Evolutionary conservation across 1,140 invertebrate genomes (phyloP).

Genomic region (Apis laboriosa): DNA sequence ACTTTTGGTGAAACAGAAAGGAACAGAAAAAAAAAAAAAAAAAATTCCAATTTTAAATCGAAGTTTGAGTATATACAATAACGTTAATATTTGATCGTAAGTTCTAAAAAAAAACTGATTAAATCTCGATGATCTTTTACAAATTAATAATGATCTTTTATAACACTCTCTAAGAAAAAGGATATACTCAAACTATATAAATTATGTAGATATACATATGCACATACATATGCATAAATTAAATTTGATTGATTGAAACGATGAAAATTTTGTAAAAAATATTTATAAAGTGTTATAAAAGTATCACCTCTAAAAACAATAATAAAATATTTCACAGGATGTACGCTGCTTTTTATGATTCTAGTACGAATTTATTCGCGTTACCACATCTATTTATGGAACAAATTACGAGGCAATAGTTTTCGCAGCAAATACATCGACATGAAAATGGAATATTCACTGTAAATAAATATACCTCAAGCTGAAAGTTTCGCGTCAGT

Average conservation of each 20-base stretch:
- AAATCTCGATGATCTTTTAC: background rate
- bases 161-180: no score
- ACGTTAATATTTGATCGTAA: background rate
- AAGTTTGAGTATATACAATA: background rate
- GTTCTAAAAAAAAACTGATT: background rate
- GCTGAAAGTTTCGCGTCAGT: background rate
- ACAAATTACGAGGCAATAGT: background rate
- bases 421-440: background rate
- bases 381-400: background rate
- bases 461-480: background rate
- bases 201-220: background rate
- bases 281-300: background rate
- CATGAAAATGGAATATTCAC: background rate
- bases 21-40: background rate
- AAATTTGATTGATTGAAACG: no score
- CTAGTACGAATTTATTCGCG: background rate
- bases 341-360: background rate
- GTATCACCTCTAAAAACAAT: background rate
- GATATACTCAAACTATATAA: background rate
- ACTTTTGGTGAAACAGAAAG: constrained; percentile 25
- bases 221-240: no score
- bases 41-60: background rate
- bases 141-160: background rate
- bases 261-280: background rate
- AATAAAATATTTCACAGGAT: background rate